These are phyloP conservation scores for Byasa hedistus DNA, from an alignment of 2,888 invertebrate species.

Conservation along the genomic window DNA sequence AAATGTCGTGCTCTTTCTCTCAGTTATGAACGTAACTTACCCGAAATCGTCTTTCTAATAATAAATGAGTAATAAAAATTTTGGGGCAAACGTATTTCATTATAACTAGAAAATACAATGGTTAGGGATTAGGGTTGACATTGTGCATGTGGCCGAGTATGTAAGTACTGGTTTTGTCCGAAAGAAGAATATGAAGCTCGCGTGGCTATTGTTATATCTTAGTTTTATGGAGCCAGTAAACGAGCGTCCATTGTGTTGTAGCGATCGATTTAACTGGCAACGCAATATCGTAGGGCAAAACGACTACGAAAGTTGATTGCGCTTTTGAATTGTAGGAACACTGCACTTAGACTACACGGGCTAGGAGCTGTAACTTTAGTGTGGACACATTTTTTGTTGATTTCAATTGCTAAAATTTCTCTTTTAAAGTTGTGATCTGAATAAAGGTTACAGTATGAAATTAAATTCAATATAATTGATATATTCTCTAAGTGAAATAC, in stretches of 20 bases:
- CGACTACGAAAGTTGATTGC: constrained; percentile 57
- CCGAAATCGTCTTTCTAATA: neutral
- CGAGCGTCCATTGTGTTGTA: constrained; percentile 61
- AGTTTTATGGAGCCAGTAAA: constrained; percentile 65
- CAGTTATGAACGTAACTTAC: neutral
- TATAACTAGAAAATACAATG: constrained; percentile 42
- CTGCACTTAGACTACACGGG: constrained; percentile 40
- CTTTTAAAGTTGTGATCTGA: neutral
- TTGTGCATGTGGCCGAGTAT: constrained; percentile 49
- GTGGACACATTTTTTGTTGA: constrained; percentile 35
- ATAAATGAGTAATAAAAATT: constrained; percentile 20
- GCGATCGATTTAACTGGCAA: constrained; percentile 60
- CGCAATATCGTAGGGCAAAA: constrained; percentile 61
- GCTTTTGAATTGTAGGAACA: constrained; percentile 47
- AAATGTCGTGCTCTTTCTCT: constrained; percentile 2
- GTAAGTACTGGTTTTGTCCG: constrained; percentile 37
- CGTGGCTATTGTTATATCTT: constrained; percentile 59
- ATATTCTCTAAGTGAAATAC: neutral
- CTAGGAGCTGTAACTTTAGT: constrained; percentile 38
- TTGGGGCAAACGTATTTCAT: constrained; percentile 13
- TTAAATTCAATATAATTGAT: neutral
- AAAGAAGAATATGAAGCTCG: constrained; percentile 46
- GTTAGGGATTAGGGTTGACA: constrained; percentile 50
- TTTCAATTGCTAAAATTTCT: constrained; percentile 27
- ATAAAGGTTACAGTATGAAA: constrained; percentile 2